Evolutionary conservation across 2,797 vertebrate genomes (phyloP), one percentile per base, ranked within the genome.

Genomic region (Sitta carolinensis): DNA sequence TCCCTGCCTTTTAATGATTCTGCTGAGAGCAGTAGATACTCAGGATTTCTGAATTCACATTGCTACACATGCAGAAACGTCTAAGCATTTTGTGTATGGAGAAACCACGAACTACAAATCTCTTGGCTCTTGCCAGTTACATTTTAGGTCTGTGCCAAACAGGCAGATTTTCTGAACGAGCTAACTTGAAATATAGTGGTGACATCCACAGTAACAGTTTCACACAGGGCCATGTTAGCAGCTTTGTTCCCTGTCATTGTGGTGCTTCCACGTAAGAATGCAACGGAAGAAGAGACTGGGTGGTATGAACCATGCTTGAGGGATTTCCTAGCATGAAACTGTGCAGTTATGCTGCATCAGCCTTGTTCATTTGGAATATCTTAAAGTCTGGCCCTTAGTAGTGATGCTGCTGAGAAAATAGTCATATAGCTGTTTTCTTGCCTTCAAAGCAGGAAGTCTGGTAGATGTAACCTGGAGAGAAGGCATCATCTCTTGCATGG

Each of bases 111-210:
- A 72, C 58, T 84, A 47, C 69, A 84, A 82, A 75, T 51, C 59
- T 4, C 3, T 27, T 8, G 13, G 29, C 43, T 90, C 70, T 76
- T 89, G 23, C 47, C 59, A 76, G 70, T 79, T 84, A 9, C 36
- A 26, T 48, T 84, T 91, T 55, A 78, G 64, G 14, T 59, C 83
- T 85, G 57, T 92, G 89, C 82, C 87, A 91, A 92, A 85, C 47
- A 63, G 72, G 47, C 64, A 38, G 42, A 13, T 6, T 1, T 87
- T 85, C 69, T 78, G 68, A 75, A 61, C 40, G 21, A 93, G n/a
- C 54, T 91, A 62, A 72, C 51, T 74, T 90, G 62, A 80, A 92
- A 74, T 85, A 84, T 2, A 58, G 81, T 19, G 51, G 69, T 91
- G 90, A 89, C 75, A 94, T 42, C 55, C 0, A 4, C 68, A 76